phyloP scores from a whole-genome alignment of 2,113 vertebrate genomes.

The Aegithalos caudatus region DNA sequence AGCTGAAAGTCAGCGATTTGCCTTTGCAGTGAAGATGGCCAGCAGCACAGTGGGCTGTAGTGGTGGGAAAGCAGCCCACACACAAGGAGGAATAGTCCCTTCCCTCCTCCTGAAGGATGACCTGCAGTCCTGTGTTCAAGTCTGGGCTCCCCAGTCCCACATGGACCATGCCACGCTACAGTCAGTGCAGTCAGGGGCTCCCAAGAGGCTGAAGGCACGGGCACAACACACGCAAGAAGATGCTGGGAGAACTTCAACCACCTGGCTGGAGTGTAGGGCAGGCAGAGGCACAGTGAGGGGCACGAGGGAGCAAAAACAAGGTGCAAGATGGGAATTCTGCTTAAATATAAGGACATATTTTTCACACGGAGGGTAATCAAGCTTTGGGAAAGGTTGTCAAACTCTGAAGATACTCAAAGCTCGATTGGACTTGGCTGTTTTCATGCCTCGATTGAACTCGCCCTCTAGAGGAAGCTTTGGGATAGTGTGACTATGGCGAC shows the following conservation, averaged over 20 bases:
- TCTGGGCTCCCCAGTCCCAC: not conserved
- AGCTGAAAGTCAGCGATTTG: not conserved
- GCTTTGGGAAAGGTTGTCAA: not conserved
- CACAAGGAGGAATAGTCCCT: not conserved
- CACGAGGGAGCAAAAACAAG: not conserved
- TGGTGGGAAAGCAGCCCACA: not conserved
- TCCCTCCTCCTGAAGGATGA: not conserved
- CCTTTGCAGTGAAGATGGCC: not conserved
- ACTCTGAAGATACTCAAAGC: not conserved
- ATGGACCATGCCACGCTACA: not conserved
- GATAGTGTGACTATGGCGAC: not conserved
- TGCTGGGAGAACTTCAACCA: not conserved
- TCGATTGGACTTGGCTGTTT: not conserved
- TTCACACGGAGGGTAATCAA: not conserved
- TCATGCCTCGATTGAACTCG: not conserved
- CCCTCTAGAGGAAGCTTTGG: not conserved
- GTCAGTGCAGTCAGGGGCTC: not conserved
- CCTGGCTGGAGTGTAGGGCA: accelerated
- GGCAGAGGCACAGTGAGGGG: not conserved
- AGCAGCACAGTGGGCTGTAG: not conserved
- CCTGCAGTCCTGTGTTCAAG: not conserved
- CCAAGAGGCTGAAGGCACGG: not conserved
- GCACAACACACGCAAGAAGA: not conserved
- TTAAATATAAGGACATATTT: not conserved
- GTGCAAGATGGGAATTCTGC: not conserved